A percentile compares a stretch with the other conserved stretches of the same genome.
Conservation (phyloP, 1,140 invertebrate species). For the Proctacanthus coquilletti region DNA sequence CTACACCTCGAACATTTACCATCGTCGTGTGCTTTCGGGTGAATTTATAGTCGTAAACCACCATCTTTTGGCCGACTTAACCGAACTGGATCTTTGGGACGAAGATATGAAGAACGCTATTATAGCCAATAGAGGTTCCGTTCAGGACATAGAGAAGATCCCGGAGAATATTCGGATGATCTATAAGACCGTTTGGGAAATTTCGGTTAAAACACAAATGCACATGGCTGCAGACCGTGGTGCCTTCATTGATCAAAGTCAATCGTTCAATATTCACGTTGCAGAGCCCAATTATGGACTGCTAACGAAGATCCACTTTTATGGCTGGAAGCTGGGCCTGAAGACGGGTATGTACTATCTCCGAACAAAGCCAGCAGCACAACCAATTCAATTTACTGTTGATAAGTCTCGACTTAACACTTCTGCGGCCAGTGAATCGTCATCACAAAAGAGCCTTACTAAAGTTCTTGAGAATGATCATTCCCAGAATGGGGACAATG, state of each 20-base stretch:
- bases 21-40: slow-evolving; percentile 82
- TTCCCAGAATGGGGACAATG: not conserved
- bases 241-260: slow-evolving; percentile 97
- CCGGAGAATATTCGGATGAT: slow-evolving; percentile 78
- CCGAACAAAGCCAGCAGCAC: slow-evolving; percentile 88
- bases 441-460: too few species aligned
- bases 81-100: slow-evolving; percentile 81
- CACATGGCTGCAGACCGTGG: slow-evolving; percentile 97
- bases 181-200: slow-evolving; percentile 99
- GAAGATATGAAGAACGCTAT: slow-evolving; percentile 94
- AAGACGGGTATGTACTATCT: slow-evolving; percentile 99
- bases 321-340: slow-evolving; percentile 89
- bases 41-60: slow-evolving; percentile 89
- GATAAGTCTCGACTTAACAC: slow-evolving; percentile 84
- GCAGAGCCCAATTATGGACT: slow-evolving; percentile 87
- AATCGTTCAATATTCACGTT: slow-evolving; percentile 94
- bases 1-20: slow-evolving; percentile 96
- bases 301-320: slow-evolving; percentile 96
- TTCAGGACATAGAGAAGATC: slow-evolving; percentile 81
- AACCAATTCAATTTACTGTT: slow-evolving; percentile 95
- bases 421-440: too few species aligned
- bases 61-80: slow-evolving; percentile 86
- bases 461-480: slow-evolving; percentile 7
- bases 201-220: slow-evolving; percentile 84
- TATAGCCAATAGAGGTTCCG: slow-evolving; percentile 81